These are phyloP conservation scores for Episyrphus balteatus DNA, from an alignment of 1,140 invertebrate species.

Conservation along the genomic window DNA sequence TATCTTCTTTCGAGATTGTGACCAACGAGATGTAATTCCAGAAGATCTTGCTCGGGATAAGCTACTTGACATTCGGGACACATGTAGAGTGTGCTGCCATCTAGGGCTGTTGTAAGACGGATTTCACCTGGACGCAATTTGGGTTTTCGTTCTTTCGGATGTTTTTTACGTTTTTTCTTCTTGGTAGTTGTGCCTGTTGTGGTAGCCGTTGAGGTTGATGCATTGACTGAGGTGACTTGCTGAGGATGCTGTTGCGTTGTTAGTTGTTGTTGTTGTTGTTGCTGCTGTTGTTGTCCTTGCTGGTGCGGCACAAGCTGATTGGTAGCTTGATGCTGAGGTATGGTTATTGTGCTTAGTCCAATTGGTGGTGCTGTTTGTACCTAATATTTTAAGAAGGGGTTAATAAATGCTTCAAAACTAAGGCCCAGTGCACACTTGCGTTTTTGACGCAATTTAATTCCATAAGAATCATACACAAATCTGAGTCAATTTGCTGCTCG, in stretches of 20 bases:
- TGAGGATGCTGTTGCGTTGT: slow-evolving; percentile 5
- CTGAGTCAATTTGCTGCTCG: no score
- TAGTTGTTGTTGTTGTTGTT: background rate
- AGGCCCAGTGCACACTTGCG: no score
- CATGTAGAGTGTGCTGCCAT: slow-evolving; percentile 71
- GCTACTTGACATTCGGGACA: slow-evolving; percentile 80
- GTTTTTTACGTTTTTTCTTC: slow-evolving; percentile 76
- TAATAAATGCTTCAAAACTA: background rate
- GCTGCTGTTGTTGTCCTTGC: slow-evolving; percentile 4
- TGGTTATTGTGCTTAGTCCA: slow-evolving; percentile 33
- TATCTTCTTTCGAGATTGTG: slow-evolving; percentile 66
- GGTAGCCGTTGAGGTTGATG: slow-evolving; percentile 2
- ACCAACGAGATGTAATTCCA: slow-evolving; percentile 69
- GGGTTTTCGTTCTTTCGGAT: slow-evolving; percentile 65
- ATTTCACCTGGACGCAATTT: slow-evolving; percentile 72
- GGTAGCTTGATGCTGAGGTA: slow-evolving; percentile 18
- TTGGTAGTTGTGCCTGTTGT: slow-evolving; percentile 40
- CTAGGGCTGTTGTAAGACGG: slow-evolving; percentile 64
- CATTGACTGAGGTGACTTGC: background rate
- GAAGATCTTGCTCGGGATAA: slow-evolving; percentile 65
- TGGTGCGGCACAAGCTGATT: slow-evolving; percentile 1
- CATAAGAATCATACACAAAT: no score
- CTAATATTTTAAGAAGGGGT: slow-evolving; percentile 12
- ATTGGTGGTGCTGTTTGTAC: slow-evolving; percentile 34
- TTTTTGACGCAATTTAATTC: no score